Conservation (phyloP, 2,113 vertebrate genomes). For the Megaceryle maxima region DNA sequence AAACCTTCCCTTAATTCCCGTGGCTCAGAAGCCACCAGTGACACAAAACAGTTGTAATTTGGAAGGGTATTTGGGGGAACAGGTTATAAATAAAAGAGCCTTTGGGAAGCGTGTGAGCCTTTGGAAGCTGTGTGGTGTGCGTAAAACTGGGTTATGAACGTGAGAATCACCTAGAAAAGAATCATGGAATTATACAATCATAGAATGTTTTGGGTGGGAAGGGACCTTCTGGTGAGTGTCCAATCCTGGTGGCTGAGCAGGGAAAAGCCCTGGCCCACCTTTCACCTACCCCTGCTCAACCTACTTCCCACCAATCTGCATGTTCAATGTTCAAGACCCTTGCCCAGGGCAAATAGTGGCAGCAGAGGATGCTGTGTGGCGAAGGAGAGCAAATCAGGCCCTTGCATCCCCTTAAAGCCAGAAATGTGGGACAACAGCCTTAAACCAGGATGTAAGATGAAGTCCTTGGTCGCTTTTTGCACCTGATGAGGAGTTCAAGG, state of each 20-base stretch:
- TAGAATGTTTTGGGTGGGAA: neutral
- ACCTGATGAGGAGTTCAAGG: neutral
- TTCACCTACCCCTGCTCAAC: neutral
- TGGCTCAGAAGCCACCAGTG: neutral
- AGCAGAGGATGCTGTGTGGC: accelerated
- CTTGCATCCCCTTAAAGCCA: neutral
- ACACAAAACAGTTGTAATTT: neutral
- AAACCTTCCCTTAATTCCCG: constrained; percentile 41
- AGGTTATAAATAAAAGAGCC: neutral
- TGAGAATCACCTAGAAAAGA: neutral
- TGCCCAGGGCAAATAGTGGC: accelerated
- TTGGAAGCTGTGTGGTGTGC: accelerated
- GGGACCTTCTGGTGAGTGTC: accelerated
- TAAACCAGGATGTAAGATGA: neutral
- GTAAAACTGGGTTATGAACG: neutral
- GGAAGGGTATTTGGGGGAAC: neutral
- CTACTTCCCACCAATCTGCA: too few species aligned
- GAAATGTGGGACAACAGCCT: neutral
- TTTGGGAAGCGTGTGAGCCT: neutral
- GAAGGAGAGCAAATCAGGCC: neutral
- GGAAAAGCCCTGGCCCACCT: neutral
- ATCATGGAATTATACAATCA: too few species aligned
- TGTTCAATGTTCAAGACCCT: too few species aligned
- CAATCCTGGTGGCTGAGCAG: neutral
- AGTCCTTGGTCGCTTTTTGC: neutral